Conservation (phyloP, 2,113 vertebrate genomes). For the Amphilophus citrinellus region DNA sequence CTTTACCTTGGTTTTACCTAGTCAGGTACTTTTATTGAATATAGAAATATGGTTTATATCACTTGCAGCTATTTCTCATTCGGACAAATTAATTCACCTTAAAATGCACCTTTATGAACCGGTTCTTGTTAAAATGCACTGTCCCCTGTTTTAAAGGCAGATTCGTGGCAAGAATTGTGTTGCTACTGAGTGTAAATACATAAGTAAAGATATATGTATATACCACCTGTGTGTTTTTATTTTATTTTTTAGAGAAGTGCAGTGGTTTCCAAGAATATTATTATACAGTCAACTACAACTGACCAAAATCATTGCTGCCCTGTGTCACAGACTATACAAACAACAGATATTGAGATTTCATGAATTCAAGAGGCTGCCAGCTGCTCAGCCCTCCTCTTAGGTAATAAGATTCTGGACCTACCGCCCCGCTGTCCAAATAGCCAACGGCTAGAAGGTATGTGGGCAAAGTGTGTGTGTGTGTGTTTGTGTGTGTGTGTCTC, state of each 20-base stretch:
- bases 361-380: slow-evolving; percentile 57
- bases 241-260: not conserved
- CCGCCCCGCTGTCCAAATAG: slow-evolving; percentile 49
- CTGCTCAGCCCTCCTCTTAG: slow-evolving; percentile 55
- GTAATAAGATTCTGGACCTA: slow-evolving; percentile 64
- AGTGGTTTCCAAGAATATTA: not conserved
- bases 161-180: not conserved
- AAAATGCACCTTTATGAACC: not conserved
- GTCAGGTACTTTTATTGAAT: not conserved
- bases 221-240: not conserved
- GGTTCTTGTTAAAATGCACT: not conserved
- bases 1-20: not conserved
- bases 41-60: not conserved
- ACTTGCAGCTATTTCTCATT: not conserved
- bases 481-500: not conserved
- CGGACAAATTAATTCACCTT: not conserved
- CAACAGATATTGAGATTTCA: slow-evolving; percentile 57
- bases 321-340: slow-evolving; percentile 39
- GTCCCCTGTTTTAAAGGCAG: not conserved
- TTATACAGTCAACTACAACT: slow-evolving; percentile 1
- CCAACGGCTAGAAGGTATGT: slow-evolving; percentile 43
- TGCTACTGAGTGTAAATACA: not conserved
- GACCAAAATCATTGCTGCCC: slow-evolving; percentile 21
- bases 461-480: slow-evolving; percentile 20
- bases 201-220: not conserved